phyloP scores from a whole-genome alignment of 92 coral and sea anemone genomes.

The Parazoanthus swiftii region DNA sequence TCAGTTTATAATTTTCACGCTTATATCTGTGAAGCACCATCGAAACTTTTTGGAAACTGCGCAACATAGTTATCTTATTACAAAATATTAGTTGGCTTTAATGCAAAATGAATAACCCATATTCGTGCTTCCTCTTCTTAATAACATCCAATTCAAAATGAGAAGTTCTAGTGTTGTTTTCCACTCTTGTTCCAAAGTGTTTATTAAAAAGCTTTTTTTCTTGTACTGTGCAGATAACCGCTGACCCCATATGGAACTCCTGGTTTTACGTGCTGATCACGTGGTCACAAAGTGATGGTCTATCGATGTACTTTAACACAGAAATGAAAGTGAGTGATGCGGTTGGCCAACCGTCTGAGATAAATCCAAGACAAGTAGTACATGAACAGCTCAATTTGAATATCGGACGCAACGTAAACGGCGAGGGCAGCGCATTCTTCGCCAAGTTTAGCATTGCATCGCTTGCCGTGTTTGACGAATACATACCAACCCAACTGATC shows the following conservation, averaged over 20 bases:
- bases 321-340: constrained; percentile 55
- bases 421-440: constrained; percentile 69
- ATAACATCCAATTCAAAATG: background rate
- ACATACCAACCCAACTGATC: constrained; percentile 64
- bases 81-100: no score
- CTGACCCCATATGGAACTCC: constrained; percentile 55
- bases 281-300: constrained; percentile 85
- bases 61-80: no score
- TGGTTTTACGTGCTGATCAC: constrained; percentile 78
- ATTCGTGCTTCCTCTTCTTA: no score
- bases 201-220: background rate
- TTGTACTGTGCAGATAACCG: constrained; percentile 52
- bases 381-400: constrained; percentile 76
- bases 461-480: constrained; percentile 82
- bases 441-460: constrained; percentile 85
- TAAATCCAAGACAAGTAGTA: constrained; percentile 47
- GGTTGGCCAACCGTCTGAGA: constrained; percentile 50
- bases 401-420: constrained; percentile 86
- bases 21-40: no score
- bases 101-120: no score
- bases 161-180: background rate
- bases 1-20: no score
- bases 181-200: background rate
- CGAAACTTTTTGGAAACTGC: no score
- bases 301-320: constrained; percentile 76